phyloP scores from a whole-genome alignment of 2,113 vertebrate genomes.

The Polypterus bichir region DNA sequence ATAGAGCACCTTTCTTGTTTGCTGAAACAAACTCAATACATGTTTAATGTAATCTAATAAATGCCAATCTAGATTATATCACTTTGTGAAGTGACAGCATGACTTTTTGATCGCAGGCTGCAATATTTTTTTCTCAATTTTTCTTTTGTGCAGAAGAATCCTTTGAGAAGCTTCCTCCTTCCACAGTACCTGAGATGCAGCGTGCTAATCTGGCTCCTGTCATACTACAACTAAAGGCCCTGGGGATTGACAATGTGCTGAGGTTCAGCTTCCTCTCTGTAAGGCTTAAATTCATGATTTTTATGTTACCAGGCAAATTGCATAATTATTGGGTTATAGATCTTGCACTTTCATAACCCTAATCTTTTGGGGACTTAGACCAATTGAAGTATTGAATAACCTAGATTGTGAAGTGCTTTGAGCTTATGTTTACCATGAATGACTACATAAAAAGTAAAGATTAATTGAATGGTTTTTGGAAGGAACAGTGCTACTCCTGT shows the following conservation, averaged over 20 bases:
- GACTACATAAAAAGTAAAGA: no score
- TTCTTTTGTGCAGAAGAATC: slow-evolving; percentile 71
- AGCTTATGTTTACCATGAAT: no score
- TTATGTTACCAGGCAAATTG: background rate
- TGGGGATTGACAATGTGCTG: slow-evolving; percentile 93
- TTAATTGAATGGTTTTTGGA: no score
- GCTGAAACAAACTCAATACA: no score
- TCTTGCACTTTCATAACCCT: background rate
- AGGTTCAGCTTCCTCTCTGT: slow-evolving; percentile 94
- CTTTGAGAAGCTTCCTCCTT: slow-evolving; percentile 78
- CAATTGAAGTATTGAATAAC: no score
- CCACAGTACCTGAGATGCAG: slow-evolving; percentile 92
- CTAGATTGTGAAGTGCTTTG: no score
- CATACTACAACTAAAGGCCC: slow-evolving; percentile 91
- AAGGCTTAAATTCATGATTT: slow-evolving; percentile 30
- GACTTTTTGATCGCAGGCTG: background rate
- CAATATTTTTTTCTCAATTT: background rate
- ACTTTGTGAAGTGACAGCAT: no score
- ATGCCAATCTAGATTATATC: no score
- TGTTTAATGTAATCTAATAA: no score
- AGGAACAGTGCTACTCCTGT: no score
- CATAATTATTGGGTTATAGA: background rate
- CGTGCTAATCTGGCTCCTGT: slow-evolving; percentile 89
- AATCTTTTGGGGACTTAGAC: background rate
- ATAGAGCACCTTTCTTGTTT: no score